A percentile compares a stretch with the other conserved stretches of the same genome.
These are phyloP conservation scores for Rhinophrynus dorsalis DNA, from an alignment of 2,797 vertebrate genomes.

Conservation along the genomic window DNA sequence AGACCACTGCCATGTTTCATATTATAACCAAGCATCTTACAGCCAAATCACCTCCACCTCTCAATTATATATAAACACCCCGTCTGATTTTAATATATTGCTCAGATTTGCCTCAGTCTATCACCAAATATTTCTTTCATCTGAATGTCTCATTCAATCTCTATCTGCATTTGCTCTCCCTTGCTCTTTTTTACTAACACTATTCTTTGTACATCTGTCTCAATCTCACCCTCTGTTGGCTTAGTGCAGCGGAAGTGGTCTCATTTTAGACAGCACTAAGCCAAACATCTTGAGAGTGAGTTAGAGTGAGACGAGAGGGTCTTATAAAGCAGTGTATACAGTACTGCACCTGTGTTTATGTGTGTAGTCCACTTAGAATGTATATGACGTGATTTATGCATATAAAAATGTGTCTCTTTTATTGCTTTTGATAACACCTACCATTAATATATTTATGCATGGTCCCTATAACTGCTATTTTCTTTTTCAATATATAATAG, in stretches of 20 bases:
- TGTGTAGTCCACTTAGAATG: constrained; percentile 37
- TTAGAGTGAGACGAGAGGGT: constrained; percentile 38
- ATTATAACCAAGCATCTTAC: constrained; percentile 28
- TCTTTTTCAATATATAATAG: too few species aligned
- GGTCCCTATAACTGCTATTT: too few species aligned
- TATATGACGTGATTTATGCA: constrained; percentile 19
- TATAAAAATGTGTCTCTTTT: background rate
- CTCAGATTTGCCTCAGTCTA: background rate
- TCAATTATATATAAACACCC: background rate
- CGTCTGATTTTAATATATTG: background rate
- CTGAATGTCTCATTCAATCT: background rate
- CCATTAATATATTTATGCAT: constrained; percentile 15
- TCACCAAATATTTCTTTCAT: background rate
- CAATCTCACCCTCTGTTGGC: constrained; percentile 33
- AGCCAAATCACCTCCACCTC: constrained; percentile 23
- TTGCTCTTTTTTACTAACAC: background rate
- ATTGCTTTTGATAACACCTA: background rate
- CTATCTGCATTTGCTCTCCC: background rate
- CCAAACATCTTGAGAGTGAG: constrained; percentile 45
- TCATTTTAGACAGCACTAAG: constrained; percentile 39
- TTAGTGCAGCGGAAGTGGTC: constrained; percentile 27
- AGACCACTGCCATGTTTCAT: constrained; percentile 42
- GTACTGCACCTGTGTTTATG: constrained; percentile 47
- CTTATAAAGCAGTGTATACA: constrained; percentile 44
- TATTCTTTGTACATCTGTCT: constrained; percentile 34